phyloP scores from a whole-genome alignment of 2,888 invertebrate genomes.

The Xanthorhoe spadicearia region DNA sequence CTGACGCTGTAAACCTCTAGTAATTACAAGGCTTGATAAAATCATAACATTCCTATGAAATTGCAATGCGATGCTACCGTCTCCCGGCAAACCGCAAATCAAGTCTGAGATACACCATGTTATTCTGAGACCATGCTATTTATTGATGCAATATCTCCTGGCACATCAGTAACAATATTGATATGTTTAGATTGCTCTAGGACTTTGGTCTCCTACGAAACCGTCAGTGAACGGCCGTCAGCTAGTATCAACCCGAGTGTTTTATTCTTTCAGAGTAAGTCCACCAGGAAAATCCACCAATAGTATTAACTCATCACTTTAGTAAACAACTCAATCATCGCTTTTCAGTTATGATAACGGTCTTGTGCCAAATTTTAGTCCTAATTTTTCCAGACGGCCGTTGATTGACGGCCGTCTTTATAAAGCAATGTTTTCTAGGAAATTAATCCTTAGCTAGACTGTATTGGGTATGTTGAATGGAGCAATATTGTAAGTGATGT shows the following conservation, averaged over 20 bases:
- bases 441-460: background rate
- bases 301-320: too few species aligned
- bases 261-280: too few species aligned
- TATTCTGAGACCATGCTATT: slow-evolving; percentile 22
- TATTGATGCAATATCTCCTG: slow-evolving; percentile 17
- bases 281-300: too few species aligned
- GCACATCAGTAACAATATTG: slow-evolving; percentile 22
- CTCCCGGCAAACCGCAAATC: slow-evolving; percentile 24
- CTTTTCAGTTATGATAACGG: too few species aligned
- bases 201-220: background rate
- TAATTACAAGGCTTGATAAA: background rate
- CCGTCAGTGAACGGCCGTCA: background rate
- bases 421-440: background rate
- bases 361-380: background rate
- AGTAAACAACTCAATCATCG: too few species aligned
- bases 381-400: background rate
- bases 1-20: too few species aligned
- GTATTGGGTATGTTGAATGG: background rate
- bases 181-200: slow-evolving; percentile 16
- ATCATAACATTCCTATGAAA: background rate
- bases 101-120: slow-evolving; percentile 17
- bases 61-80: background rate
- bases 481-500: slow-evolving; percentile 18
- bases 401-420: background rate
- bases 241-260: background rate